Evolutionary conservation across 92 coral and sea anemone species (phyloP), one percentile per base, ranked within the genome.

Genomic region (Heliopora coerulea): DNA sequence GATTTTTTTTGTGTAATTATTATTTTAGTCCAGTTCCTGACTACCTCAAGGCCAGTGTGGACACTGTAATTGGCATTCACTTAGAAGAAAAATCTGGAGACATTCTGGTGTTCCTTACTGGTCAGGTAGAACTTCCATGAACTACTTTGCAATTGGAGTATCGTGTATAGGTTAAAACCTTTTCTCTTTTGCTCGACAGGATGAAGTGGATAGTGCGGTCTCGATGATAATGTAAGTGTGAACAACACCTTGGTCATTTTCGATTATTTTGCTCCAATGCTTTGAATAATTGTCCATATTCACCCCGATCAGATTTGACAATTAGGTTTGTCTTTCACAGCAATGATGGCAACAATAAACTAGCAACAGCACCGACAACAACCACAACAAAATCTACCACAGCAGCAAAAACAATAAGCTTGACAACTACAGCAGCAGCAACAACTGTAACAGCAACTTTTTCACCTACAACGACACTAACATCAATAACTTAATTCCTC

Each of bases 31-130:
- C 99, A 25, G 91, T 95, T 10, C 83, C 99, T 32, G 96, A 95
- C 79, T 95, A 95, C 59, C 62, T 95, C 28, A 90, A 95, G 80
- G 75, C 89, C 34, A 88, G 96, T 20, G 91, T 95, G 26, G 99
- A 95, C 19, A 86, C 99, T 30, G 97, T 90, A 52, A 90, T 95
- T 92, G 99, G 99, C 9, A 90, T 95, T 54, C 99, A 95, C 75
- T 69, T 74, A 58, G 96, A 90, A 62, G 91, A 90, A 74, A 75
- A 84, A 3, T 91, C 86, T n/a, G 99, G 99, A 3, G 99, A 95
- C 62, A 95, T 95, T 57, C 84, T 95, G n/a, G 96, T 89, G 57
- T 95, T 95, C 63, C 83, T 95, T 8, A 95, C 99, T 58, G 99
- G 99, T 17, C 99, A 95, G 86, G 96, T 89, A 82, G 7, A 29